Evolutionary conservation across 2,113 vertebrate genomes (phyloP).

Genomic region (Hippotragus niger): DNA sequence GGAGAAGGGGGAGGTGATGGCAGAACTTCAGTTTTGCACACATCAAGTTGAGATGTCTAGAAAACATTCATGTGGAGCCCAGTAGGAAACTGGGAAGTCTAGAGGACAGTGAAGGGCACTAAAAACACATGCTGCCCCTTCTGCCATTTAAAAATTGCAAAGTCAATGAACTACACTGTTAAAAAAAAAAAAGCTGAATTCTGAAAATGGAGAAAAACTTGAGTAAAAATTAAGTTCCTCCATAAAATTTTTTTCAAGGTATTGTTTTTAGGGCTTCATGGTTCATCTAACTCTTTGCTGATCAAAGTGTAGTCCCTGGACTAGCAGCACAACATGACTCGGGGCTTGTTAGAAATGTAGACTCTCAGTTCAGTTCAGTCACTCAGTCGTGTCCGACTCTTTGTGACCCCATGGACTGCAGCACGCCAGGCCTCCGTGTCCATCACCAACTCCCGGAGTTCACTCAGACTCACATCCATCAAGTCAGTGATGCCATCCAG

Average conservation of each 20-base stretch:
- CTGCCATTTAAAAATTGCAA: background rate
- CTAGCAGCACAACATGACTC: background rate
- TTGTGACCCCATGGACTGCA: too few relatives aligned
- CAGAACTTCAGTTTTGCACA: background rate
- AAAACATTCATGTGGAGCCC: background rate
- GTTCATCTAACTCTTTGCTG: background rate
- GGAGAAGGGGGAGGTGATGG: rapidly evolving
- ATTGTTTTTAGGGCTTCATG: background rate
- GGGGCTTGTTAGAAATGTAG: background rate
- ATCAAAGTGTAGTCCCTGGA: background rate
- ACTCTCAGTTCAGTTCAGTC: background rate
- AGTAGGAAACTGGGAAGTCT: background rate
- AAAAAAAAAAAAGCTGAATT: background rate
- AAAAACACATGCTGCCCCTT: background rate
- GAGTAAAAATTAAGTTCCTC: background rate
- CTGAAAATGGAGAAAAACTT: background rate
- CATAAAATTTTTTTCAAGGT: background rate
- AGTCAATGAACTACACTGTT: background rate
- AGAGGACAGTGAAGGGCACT: background rate
- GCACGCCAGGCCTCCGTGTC: too few relatives aligned
- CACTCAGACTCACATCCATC: too few relatives aligned
- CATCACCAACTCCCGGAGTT: too few relatives aligned
- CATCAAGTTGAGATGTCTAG: background rate
- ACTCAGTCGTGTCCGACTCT: too few relatives aligned
- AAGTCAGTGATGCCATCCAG: too few relatives aligned